Conservation (phyloP, 2,113 vertebrate genomes). For the Blennius ocellaris region DNA sequence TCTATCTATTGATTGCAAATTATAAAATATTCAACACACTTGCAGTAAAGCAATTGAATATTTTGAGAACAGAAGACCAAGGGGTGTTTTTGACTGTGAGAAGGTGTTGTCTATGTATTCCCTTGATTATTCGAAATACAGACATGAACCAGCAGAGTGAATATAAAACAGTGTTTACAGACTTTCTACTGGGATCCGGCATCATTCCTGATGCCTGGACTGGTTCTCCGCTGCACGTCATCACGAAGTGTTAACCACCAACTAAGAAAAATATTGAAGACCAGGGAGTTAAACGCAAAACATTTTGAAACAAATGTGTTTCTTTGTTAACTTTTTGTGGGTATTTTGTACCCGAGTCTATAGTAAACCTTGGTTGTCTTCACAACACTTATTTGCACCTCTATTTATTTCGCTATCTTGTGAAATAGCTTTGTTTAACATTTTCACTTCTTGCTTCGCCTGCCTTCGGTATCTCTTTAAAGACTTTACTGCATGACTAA, state of each 20-base stretch:
- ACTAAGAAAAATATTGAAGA: background rate
- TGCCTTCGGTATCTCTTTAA: slow-evolving; percentile 36
- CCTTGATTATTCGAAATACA: slow-evolving; percentile 26
- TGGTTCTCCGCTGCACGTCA: slow-evolving; percentile 16
- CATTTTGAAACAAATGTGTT: background rate
- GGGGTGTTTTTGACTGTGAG: background rate
- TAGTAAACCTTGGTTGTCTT: background rate
- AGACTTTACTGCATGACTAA: slow-evolving; percentile 21
- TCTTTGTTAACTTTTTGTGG: background rate
- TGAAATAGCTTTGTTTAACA: slow-evolving; percentile 22
- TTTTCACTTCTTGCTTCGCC: slow-evolving; percentile 19
- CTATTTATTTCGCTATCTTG: slow-evolving; percentile 13
- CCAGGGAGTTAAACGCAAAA: background rate
- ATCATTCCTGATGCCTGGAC: slow-evolving; percentile 18
- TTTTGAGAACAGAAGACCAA: slow-evolving; percentile 5
- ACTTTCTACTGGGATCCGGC: slow-evolving; percentile 8
- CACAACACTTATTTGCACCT: background rate
- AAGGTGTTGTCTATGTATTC: slow-evolving; percentile 14
- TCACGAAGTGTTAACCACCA: background rate
- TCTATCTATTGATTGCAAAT: background rate
- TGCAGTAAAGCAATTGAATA: background rate
- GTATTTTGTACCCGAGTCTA: background rate
- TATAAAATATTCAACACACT: slow-evolving; percentile 25
- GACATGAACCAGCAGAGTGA: slow-evolving; percentile 31
- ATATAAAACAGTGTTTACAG: slow-evolving; percentile 48